Percentiles rank a stretch among this genome's conserved stretches.
Conservation (phyloP, 2,888 invertebrate genomes). For the Piscicola geometra region DNA sequence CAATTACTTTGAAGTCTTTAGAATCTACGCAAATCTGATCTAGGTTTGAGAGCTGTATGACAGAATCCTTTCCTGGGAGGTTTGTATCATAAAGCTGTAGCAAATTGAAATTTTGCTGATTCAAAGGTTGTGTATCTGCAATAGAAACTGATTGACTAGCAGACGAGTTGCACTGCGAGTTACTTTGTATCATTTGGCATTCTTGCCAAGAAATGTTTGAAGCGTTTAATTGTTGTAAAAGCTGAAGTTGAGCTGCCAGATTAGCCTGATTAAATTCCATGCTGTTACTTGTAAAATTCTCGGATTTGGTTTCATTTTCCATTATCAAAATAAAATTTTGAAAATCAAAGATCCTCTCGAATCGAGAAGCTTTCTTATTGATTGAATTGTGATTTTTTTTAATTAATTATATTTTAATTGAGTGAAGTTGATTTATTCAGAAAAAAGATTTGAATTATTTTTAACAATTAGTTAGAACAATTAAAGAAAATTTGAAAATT, state of each 20-base stretch:
- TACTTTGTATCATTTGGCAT: too few relatives aligned
- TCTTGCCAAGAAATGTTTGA: too few relatives aligned
- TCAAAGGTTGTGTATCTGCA: neutral
- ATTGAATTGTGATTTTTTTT: too few relatives aligned
- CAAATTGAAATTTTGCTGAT: conserved; percentile 5
- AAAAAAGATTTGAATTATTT: too few relatives aligned
- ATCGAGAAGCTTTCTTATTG: too few relatives aligned
- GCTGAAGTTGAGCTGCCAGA: conserved; percentile 4
- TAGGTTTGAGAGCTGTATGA: neutral
- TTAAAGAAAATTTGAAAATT: too few relatives aligned
- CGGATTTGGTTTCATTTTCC: conserved; percentile 5
- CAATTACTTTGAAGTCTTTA: conserved; percentile 1
- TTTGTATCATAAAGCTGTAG: neutral
- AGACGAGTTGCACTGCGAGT: neutral
- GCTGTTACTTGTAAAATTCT: neutral
- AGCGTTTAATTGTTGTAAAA: neutral
- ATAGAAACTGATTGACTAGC: neutral
- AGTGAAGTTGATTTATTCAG: too few relatives aligned
- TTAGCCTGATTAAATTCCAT: neutral
- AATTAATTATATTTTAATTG: too few relatives aligned
- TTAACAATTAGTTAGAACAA: too few relatives aligned
- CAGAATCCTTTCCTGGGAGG: conserved; percentile 1
- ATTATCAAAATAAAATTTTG: neutral
- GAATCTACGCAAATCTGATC: neutral
- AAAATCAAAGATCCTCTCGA: too few relatives aligned